Evolutionary conservation across 30 jellyfish, hydroid and myxozoan genomes (phyloP).

Genomic region (Chironex yamaguchii): DNA sequence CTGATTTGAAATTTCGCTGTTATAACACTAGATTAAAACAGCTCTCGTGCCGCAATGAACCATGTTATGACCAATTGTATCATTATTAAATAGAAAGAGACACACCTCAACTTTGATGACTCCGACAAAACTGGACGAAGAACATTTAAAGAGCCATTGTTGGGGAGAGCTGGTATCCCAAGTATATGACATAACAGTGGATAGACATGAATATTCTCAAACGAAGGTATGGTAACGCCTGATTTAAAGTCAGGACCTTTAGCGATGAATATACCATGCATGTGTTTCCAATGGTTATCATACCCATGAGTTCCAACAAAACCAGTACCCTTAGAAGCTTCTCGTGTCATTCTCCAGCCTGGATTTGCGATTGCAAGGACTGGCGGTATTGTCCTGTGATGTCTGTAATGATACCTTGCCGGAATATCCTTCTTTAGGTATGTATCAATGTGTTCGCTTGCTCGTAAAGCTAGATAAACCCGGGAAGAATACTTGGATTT

Average conservation of each 20-base stretch:
- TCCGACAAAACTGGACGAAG: too few relatives aligned
- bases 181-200: constrained; percentile 77
- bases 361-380: neutral
- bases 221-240: constrained; percentile 41
- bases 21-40: too few relatives aligned
- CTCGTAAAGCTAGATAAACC: neutral
- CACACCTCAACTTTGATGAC: too few relatives aligned
- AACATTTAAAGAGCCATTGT: constrained; percentile 73
- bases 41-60: too few relatives aligned
- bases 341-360: neutral
- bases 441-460: neutral
- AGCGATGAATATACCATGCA: constrained; percentile 92
- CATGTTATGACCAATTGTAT: too few relatives aligned
- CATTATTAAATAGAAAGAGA: too few relatives aligned
- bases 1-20: too few relatives aligned
- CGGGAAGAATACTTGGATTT: neutral
- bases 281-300: constrained; percentile 43
- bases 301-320: too few relatives aligned
- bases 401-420: neutral
- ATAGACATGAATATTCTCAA: constrained; percentile 75
- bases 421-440: neutral
- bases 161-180: constrained; percentile 79
- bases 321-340: too few relatives aligned
- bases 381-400: neutral
- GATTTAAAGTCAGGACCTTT: constrained; percentile 88